Evolutionary conservation across 2,888 invertebrate genomes (phyloP).

Genomic region (Noctua pronuba): DNA sequence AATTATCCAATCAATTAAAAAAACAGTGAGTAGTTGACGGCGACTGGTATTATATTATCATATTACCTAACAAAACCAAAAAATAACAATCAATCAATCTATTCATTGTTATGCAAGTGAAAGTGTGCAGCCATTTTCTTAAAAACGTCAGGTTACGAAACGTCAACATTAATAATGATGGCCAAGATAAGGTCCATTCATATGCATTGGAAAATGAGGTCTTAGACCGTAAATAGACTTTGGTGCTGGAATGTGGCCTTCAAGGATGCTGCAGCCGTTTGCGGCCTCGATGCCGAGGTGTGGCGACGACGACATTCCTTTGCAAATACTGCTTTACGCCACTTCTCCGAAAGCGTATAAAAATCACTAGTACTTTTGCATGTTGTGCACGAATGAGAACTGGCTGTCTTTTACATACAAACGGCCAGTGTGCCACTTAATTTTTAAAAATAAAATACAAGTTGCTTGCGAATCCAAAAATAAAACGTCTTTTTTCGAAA

Average conservation of each 20-base stretch:
- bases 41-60: conserved; percentile 34
- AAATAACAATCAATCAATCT: conserved; percentile 68
- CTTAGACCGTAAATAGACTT: conserved; percentile 86
- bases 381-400: conserved; percentile 35
- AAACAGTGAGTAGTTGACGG: conserved; percentile 2
- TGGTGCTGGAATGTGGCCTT: conserved; percentile 87
- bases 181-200: conserved; percentile 66
- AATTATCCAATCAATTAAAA: conserved; percentile 12
- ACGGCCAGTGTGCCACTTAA: conserved; percentile 31
- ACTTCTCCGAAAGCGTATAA: conserved; percentile 69
- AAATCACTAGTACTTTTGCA: conserved; percentile 60
- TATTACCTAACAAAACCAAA: conserved; percentile 57
- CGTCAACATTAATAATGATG: conserved; percentile 60
- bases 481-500: background rate
- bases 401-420: conserved; percentile 27
- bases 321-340: conserved; percentile 70
- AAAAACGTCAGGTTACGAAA: conserved; percentile 64
- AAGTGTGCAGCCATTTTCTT: conserved; percentile 61
- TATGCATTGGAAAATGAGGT: conserved; percentile 81
- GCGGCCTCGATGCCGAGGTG: conserved; percentile 83
- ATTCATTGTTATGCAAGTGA: conserved; percentile 68
- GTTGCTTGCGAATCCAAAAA: background rate
- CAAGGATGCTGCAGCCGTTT: conserved; percentile 86
- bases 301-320: conserved; percentile 86
- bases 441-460: conserved; percentile 24